Evolutionary conservation across 2,888 invertebrate species (phyloP), one percentile per base, ranked within the genome.

Genomic region (Laspeyria flexula): DNA sequence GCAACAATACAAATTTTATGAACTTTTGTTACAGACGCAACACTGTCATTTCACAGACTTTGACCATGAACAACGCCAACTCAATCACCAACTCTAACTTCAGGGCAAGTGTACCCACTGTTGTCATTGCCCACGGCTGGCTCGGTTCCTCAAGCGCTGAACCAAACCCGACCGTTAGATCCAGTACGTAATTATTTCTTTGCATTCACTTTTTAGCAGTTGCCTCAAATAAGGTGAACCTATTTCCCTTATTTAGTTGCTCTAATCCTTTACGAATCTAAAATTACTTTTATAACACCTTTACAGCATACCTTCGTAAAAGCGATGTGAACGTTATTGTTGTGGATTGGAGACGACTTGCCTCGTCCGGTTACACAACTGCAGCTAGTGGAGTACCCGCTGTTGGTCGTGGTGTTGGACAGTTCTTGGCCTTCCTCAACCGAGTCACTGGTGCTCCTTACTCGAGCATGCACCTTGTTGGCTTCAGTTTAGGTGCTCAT

Each of bases 401-500:
- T 0, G 75, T 85, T 0, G 87, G 87, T 0, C 73, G 73, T n/a
- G 80, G 77, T 1, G 60, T 88, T 0, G 90, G 87, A n/a, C 65
- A 71, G 31, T 87, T 89, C 62, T 38, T 91, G 23, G 57, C 64
- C n/a, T 86, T 83, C 67, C 49, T 85, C 0, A 65, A 70, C 46
- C 11, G 30, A 1, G 65, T 58, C 0, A 75, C 81, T 31, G 83
- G 85, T 0, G 73, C 79, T 0, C 49, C 65, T 0, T 61, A 69
- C 18, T 55, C 61, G 12, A 58, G 70, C 39, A 73, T 89, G 57
- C 90, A 90, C 50, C 43, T 91, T 3, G 67, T 89, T 1, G 91
- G 91, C 4, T 86, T 88, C 69, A 89, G 89, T 58, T 75, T 91
- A 38, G 91, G 92, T 0, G 81, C 85, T 23, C 91, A 92, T 41